phyloP scores from a whole-genome alignment of 2,113 vertebrate species.

The Syngnathoides biaculeatus region DNA sequence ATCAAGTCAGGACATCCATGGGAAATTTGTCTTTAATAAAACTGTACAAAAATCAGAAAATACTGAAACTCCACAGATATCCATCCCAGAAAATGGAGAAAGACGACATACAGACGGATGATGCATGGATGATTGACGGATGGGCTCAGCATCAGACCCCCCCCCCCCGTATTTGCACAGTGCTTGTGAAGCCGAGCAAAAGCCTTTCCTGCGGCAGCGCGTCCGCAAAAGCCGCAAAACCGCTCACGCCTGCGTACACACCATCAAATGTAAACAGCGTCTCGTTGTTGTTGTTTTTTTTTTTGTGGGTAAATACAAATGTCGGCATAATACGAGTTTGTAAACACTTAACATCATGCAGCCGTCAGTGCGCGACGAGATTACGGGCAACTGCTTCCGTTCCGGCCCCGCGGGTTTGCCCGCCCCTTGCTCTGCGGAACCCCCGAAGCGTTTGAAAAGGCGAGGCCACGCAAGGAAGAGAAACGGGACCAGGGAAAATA shows the following conservation, averaged over 20 bases:
- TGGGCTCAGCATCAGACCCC: not conserved
- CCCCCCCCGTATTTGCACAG: slow-evolving; percentile 9
- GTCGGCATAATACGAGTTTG: slow-evolving; percentile 59
- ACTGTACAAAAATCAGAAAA: slow-evolving; percentile 74
- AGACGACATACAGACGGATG: slow-evolving; percentile 25
- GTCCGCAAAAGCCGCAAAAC: slow-evolving; percentile 33
- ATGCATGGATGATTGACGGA: slow-evolving; percentile 29
- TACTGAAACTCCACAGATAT: slow-evolving; percentile 67
- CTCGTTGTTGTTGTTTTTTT: slow-evolving; percentile 48
- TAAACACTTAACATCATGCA: slow-evolving; percentile 78
- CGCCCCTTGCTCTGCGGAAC: slow-evolving; percentile 39
- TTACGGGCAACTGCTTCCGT: slow-evolving; percentile 38
- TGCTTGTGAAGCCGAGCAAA: slow-evolving; percentile 30
- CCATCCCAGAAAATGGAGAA: slow-evolving; percentile 58
- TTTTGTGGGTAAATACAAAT: slow-evolving; percentile 56
- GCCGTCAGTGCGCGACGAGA: slow-evolving; percentile 74
- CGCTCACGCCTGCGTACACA: slow-evolving; percentile 42
- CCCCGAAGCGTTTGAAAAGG: slow-evolving; percentile 60
- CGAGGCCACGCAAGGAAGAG: slow-evolving; percentile 49
- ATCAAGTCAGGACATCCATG: slow-evolving; percentile 76
- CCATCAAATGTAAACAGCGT: slow-evolving; percentile 30
- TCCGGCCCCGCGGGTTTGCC: not conserved
- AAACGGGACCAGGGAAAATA: no score
- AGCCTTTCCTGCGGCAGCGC: slow-evolving; percentile 30
- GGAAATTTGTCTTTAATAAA: slow-evolving; percentile 70